Conservation (phyloP, 2,797 vertebrate genomes). For the Sebastes hubbsi region DNA sequence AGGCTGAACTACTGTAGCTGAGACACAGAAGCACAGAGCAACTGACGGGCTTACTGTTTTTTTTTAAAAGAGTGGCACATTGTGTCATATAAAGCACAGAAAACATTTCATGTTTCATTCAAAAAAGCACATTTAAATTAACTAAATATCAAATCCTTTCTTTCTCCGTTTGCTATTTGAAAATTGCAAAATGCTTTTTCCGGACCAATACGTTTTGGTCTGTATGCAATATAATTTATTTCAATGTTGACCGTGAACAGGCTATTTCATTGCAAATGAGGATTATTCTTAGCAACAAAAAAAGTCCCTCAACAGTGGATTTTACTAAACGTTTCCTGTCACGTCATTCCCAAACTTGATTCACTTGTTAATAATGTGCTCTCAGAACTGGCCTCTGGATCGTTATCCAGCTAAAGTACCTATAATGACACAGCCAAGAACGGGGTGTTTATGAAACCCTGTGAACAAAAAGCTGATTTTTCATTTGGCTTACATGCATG, state of each 20-base stretch:
- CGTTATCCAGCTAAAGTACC: neutral
- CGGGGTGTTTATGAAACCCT: neutral
- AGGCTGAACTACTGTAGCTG: neutral
- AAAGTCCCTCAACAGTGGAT: neutral
- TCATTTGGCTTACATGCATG: constrained; percentile 71
- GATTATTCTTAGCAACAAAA: neutral
- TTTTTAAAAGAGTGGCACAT: neutral
- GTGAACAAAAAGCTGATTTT: constrained; percentile 40
- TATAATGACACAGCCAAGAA: neutral
- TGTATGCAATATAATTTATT: constrained; percentile 10
- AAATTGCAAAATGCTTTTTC: neutral
- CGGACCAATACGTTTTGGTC: neutral
- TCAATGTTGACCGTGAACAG: constrained; percentile 6
- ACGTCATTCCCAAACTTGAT: neutral
- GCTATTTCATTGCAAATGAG: constrained; percentile 1
- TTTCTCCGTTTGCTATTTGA: neutral
- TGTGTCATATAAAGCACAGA: constrained; percentile 49
- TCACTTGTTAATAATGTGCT: neutral
- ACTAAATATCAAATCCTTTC: neutral
- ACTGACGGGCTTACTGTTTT: neutral
- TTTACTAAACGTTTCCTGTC: neutral
- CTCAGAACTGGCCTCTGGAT: neutral
- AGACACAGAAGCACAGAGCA: constrained; percentile 28
- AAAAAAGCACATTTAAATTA: constrained; percentile 1
- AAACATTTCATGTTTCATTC: neutral